Conservation (phyloP, 2,113 vertebrate species). For the Nothoprocta perdicaria region DNA sequence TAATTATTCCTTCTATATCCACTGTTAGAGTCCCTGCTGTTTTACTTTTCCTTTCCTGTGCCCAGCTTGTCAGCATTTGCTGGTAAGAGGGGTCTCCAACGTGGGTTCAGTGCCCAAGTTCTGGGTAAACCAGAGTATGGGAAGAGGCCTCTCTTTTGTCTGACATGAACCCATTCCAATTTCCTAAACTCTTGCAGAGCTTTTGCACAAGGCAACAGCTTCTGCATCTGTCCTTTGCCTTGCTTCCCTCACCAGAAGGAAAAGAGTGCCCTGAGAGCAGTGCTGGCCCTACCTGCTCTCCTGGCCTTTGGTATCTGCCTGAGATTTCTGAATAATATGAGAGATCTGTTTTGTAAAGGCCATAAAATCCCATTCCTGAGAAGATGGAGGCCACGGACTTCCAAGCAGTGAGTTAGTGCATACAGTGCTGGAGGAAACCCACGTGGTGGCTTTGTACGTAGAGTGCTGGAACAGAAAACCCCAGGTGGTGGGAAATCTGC, state of each 20-base stretch:
- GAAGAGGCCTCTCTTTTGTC: not conserved
- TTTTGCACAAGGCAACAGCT: not conserved
- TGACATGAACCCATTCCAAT: not conserved
- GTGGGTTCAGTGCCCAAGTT: accelerated
- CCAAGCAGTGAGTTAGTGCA: too few relatives aligned
- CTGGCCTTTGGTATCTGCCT: not conserved
- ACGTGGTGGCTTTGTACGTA: not conserved
- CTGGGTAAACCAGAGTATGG: not conserved
- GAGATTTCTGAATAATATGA: not conserved
- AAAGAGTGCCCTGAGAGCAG: not conserved
- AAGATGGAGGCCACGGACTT: too few relatives aligned
- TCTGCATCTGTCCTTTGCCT: not conserved
- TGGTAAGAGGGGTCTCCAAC: not conserved
- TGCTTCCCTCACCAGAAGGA: not conserved
- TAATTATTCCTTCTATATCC: slow-evolving; percentile 46
- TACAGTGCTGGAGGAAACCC: not conserved
- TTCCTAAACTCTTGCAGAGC: not conserved
- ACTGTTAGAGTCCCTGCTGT: not conserved
- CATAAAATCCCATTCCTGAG: too few relatives aligned
- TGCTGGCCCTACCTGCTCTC: not conserved
- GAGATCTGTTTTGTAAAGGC: not conserved
- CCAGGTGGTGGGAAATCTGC: not conserved
- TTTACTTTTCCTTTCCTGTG: not conserved
- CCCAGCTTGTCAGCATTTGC: not conserved
- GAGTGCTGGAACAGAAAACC: not conserved